Evolutionary conservation across 1,140 invertebrate genomes (phyloP).

Genomic region (Vanessa tameamea): DNA sequence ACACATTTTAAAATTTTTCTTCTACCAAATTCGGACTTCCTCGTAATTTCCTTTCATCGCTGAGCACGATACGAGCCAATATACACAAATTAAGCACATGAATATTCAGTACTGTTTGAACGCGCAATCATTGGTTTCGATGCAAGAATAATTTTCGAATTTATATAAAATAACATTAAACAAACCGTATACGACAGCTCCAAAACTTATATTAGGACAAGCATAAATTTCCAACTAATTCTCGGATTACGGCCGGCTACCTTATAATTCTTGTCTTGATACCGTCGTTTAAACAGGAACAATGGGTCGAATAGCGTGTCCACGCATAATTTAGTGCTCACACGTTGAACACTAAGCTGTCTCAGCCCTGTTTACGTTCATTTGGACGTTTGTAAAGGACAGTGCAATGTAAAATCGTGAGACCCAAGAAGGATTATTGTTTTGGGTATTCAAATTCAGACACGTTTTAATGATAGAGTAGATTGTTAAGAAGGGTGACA

Average conservation of each 20-base stretch:
- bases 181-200: not conserved
- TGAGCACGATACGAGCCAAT: too few relatives aligned
- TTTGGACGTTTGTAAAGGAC: conserved; percentile 16
- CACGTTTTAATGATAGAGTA: not conserved
- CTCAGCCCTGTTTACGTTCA: conserved; percentile 20
- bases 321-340: conserved; percentile 29
- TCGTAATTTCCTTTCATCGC: too few relatives aligned
- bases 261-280: conserved; percentile 26
- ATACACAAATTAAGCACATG: too few relatives aligned
- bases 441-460: conserved; percentile 14
- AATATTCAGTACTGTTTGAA: too few relatives aligned
- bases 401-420: not conserved
- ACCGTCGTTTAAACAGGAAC: conserved; percentile 15
- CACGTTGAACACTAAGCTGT: conserved; percentile 18
- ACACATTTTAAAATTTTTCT: too few relatives aligned
- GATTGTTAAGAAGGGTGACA: not conserved
- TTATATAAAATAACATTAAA: not conserved
- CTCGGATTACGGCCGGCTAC: conserved; percentile 12
- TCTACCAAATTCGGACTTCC: too few relatives aligned
- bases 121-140: too few relatives aligned
- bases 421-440: not conserved
- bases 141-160: too few relatives aligned
- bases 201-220: conserved; percentile 6
- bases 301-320: conserved; percentile 19
- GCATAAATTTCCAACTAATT: conserved; percentile 17